A percentile compares a stretch with the other conserved stretches of the same genome.
phyloP scores from a whole-genome alignment of 2,797 vertebrate genomes.

The Acropternis orthonyx region DNA sequence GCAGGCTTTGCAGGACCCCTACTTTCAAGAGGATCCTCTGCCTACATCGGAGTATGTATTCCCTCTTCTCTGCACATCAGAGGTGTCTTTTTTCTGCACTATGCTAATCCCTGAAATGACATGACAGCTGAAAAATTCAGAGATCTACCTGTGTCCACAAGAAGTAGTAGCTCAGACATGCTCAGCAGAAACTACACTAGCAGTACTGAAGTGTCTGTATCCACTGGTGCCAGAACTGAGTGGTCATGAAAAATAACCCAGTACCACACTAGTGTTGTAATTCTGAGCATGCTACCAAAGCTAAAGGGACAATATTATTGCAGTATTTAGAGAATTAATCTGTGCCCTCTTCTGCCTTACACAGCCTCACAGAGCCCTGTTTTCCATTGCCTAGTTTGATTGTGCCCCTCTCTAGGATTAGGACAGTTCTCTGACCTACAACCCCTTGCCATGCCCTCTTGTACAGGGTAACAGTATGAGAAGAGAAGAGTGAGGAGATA shows the following conservation, averaged over 20 bases:
- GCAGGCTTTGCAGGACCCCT: conserved; percentile 94
- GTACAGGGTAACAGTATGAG: neutral
- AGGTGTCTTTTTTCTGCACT: neutral
- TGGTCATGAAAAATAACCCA: neutral
- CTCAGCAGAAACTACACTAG: neutral
- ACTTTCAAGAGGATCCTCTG: conserved; percentile 95
- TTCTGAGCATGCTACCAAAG: neutral
- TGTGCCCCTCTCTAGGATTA: neutral
- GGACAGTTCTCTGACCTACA: neutral
- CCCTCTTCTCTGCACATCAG: neutral
- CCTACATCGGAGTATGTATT: conserved; percentile 91
- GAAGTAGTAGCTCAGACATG: neutral
- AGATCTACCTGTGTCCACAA: neutral
- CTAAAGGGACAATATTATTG: neutral
- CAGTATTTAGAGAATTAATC: neutral
- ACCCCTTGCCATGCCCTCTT: neutral
- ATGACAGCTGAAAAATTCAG: neutral
- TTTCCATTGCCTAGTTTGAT: neutral
- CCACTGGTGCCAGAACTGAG: neutral
- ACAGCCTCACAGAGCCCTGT: neutral
- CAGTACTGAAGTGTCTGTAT: neutral
- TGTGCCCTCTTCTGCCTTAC: neutral
- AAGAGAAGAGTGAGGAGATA: neutral
- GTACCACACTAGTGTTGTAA: accelerated
- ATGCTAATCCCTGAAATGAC: neutral